phyloP scores from a whole-genome alignment of 2,888 invertebrate genomes.

The Lapara coniferarum region DNA sequence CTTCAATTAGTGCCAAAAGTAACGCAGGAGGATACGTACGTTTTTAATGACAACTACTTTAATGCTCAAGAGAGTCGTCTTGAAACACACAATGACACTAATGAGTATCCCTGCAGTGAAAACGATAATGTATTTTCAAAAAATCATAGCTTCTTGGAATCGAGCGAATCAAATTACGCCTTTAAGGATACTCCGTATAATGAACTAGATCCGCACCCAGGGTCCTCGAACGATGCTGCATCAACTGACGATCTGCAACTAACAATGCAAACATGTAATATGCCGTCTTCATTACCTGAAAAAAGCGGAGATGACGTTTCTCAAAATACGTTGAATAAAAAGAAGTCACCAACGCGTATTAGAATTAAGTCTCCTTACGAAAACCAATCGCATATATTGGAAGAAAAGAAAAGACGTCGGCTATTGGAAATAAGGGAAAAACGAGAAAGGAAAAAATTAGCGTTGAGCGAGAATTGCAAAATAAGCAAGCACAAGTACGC shows the following conservation, averaged over 20 bases:
- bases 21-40: background rate
- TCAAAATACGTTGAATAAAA: slow-evolving; percentile 44
- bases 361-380: slow-evolving; percentile 76
- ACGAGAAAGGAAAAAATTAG: slow-evolving; percentile 67
- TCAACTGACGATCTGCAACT: slow-evolving; percentile 55
- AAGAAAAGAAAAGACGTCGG: slow-evolving; percentile 70
- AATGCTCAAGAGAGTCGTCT: slow-evolving; percentile 13
- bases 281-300: slow-evolving; percentile 55
- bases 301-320: slow-evolving; percentile 55
- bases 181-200: slow-evolving; percentile 36
- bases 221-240: slow-evolving; percentile 41
- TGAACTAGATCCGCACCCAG: slow-evolving; percentile 36
- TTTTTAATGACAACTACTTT: background rate
- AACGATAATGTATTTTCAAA: slow-evolving; percentile 29
- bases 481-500: slow-evolving; percentile 60
- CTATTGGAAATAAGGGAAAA: slow-evolving; percentile 70
- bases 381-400: slow-evolving; percentile 63
- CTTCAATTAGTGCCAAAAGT: background rate
- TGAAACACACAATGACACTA: slow-evolving; percentile 30
- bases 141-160: slow-evolving; percentile 34
- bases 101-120: slow-evolving; percentile 34
- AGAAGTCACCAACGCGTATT: slow-evolving; percentile 57
- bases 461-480: slow-evolving; percentile 63
- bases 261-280: slow-evolving; percentile 57
- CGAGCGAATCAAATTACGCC: slow-evolving; percentile 40